Evolutionary conservation across 2,888 invertebrate genomes (phyloP).

Genomic region (Branchellion lobata): DNA sequence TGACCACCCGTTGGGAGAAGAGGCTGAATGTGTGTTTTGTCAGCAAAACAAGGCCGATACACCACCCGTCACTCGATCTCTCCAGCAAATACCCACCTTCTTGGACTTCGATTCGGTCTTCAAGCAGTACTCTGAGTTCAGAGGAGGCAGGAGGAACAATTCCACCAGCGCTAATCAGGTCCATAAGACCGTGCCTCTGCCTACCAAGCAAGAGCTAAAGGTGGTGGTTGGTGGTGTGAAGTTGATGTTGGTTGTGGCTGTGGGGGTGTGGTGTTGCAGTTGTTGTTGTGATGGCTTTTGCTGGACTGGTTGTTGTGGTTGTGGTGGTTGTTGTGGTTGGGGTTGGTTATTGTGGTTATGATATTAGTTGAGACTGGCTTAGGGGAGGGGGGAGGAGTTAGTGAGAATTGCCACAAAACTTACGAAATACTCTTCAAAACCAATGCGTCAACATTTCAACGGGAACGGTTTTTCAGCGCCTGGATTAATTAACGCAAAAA

Average conservation of each 20-base stretch:
- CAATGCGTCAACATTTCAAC: too few relatives aligned
- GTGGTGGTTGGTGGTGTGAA: background rate
- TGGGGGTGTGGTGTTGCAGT: too few relatives aligned
- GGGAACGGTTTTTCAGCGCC: too few relatives aligned
- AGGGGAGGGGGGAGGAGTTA: too few relatives aligned
- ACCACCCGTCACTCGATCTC: constrained; percentile 10
- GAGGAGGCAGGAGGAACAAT: background rate
- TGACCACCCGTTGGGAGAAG: constrained; percentile 37
- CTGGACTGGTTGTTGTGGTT: background rate
- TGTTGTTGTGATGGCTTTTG: too few relatives aligned
- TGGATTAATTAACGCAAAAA: too few relatives aligned
- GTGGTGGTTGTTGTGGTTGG: too few relatives aligned
- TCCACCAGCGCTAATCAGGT: background rate
- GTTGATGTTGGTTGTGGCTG: too few relatives aligned
- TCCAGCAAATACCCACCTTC: constrained; percentile 35
- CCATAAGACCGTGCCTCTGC: background rate
- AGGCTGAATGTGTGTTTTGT: constrained; percentile 39
- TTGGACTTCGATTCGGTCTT: constrained; percentile 12
- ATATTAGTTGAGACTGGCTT: too few relatives aligned
- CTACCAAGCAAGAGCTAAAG: background rate
- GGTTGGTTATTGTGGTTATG: too few relatives aligned
- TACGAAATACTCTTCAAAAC: too few relatives aligned
- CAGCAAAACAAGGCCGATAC: constrained; percentile 18
- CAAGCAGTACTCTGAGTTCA: background rate
- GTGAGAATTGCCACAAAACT: too few relatives aligned